Conservation (phyloP, 2,797 vertebrate genomes). For the Lemur catta region DNA sequence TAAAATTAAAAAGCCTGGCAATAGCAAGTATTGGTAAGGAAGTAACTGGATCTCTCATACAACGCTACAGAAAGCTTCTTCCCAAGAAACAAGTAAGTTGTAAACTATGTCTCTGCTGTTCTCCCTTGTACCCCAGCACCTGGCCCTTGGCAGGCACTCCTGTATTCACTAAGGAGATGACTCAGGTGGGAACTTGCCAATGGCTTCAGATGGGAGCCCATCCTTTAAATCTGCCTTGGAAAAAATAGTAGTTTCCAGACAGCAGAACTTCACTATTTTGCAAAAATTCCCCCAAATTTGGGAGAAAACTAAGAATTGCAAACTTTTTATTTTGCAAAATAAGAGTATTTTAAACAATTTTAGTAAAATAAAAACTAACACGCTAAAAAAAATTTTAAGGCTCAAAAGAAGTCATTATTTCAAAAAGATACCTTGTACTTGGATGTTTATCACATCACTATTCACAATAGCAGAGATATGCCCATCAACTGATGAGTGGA, state of each 20-base stretch:
- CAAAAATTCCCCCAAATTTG: not conserved
- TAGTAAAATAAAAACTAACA: slow-evolving; percentile 8
- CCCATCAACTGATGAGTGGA: no score
- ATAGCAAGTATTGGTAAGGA: not conserved
- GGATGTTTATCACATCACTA: no score
- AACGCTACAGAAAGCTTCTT: not conserved
- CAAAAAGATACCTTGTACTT: no score
- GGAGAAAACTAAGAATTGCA: not conserved
- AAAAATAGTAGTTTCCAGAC: not conserved
- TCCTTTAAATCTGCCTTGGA: not conserved
- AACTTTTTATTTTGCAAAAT: not conserved
- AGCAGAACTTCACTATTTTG: not conserved
- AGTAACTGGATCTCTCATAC: not conserved
- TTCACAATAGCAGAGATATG: no score
- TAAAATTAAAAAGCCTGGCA: not conserved
- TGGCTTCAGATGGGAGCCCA: not conserved
- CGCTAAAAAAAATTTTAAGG: not conserved
- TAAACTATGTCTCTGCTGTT: not conserved
- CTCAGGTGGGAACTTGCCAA: not conserved
- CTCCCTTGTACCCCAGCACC: not conserved
- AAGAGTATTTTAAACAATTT: not conserved
- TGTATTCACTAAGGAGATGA: no score
- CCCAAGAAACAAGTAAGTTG: not conserved
- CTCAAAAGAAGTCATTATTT: not conserved
- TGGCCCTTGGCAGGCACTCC: not conserved